These are phyloP conservation scores for Acromyrmex charruanus DNA, from an alignment of 1,140 invertebrate species.

Conservation along the genomic window DNA sequence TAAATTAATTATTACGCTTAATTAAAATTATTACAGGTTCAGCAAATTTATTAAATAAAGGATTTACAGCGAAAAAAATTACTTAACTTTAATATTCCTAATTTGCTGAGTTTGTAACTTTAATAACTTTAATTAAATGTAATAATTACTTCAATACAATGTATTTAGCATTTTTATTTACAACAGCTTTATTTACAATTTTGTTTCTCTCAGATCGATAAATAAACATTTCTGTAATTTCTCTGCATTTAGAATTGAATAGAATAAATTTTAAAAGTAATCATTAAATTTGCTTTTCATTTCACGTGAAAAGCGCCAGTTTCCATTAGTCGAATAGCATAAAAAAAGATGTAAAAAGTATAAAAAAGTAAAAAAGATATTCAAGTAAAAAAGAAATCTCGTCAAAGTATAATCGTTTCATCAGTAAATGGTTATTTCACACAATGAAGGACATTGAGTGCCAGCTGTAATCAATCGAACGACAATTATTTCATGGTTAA, in stretches of 20 bases:
- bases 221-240: conserved; percentile 17
- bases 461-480: conserved; percentile 42
- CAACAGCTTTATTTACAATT: not conserved
- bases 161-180: not conserved
- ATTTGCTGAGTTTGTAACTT: not conserved
- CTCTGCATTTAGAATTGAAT: not conserved
- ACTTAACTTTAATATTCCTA: not conserved
- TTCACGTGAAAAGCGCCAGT: conserved; percentile 21
- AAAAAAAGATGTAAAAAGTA: conserved; percentile 27
- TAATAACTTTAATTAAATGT: not conserved
- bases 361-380: conserved; percentile 7
- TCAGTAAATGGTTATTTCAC: conserved; percentile 48
- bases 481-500: conserved; percentile 46
- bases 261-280: conserved; percentile 28
- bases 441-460: conserved; percentile 31
- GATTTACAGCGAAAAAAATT: not conserved
- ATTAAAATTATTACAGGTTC: no score
- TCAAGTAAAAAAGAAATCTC: not conserved
- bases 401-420: conserved; percentile 31
- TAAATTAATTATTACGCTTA: no score
- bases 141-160: not conserved
- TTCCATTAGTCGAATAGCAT: not conserved
- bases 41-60: not conserved
- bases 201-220: not conserved
- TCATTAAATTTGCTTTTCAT: conserved; percentile 52